Percentiles rank a stretch among this genome's conserved stretches.
phyloP scores from a whole-genome alignment of 1,140 invertebrate species.

The Trichomalopsis sarcophagae region DNA sequence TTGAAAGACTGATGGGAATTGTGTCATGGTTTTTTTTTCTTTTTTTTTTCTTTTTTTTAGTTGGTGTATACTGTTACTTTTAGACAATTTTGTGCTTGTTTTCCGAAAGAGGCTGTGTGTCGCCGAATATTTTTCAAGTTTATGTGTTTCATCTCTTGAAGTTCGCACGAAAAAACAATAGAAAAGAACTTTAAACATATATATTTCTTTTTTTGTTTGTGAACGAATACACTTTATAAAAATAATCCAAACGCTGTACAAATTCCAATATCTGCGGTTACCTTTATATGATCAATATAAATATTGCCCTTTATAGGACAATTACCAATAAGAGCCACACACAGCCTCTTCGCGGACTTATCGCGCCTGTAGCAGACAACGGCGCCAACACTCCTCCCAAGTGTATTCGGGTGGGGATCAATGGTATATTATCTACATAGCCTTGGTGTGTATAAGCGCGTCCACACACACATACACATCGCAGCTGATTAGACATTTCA shows the following conservation, averaged over 20 bases:
- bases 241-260: too few species aligned
- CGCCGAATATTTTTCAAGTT: neutral
- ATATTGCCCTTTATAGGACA: too few species aligned
- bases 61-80: neutral
- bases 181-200: neutral
- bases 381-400: too few species aligned
- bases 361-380: neutral
- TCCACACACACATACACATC: neutral
- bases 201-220: too few species aligned
- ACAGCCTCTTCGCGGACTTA: neutral
- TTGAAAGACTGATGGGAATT: conserved; percentile 29
- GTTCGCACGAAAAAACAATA: conserved; percentile 27
- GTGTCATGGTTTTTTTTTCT: conserved; percentile 8
- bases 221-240: too few species aligned
- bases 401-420: neutral
- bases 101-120: neutral
- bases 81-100: conserved; percentile 24
- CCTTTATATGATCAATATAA: too few species aligned
- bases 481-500: neutral
- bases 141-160: neutral
- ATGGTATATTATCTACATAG: neutral
- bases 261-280: too few species aligned
- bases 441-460: neutral
- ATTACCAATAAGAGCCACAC: too few species aligned
- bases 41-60: conserved; percentile 7